Conservation (phyloP, 2,888 invertebrate species). For the Atrina japonica region DNA sequence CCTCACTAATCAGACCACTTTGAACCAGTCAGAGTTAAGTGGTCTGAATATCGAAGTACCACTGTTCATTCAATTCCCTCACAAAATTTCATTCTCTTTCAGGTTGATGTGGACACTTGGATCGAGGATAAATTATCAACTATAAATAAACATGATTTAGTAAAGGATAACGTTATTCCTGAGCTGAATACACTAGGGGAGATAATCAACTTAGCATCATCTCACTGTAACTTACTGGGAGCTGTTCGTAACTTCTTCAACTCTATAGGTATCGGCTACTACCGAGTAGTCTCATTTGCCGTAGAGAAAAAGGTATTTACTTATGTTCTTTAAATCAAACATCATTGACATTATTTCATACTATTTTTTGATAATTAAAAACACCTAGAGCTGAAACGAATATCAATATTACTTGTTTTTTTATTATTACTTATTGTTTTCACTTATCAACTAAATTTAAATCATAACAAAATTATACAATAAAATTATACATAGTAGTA, state of each 20-base stretch:
- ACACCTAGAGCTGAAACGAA: too few relatives aligned
- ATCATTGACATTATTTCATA: too few relatives aligned
- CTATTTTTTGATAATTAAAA: background rate
- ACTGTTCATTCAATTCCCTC: too few relatives aligned
- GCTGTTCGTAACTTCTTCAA: conserved; percentile 66
- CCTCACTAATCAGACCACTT: too few relatives aligned
- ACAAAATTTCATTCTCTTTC: too few relatives aligned
- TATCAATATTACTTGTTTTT: too few relatives aligned
- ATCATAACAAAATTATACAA: too few relatives aligned
- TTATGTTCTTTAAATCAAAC: background rate
- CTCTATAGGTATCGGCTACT: conserved; percentile 72
- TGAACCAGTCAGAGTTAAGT: too few relatives aligned
- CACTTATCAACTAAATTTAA: too few relatives aligned
- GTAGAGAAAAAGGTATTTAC: conserved; percentile 70
- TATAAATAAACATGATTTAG: conserved; percentile 53
- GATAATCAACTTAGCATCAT: conserved; percentile 57
- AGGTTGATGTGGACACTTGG: conserved; percentile 66
- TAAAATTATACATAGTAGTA: too few relatives aligned
- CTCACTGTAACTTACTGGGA: conserved; percentile 63
- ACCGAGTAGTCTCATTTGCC: conserved; percentile 66
- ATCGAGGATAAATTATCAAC: conserved; percentile 49
- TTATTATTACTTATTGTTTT: too few relatives aligned
- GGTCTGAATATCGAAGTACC: too few relatives aligned
- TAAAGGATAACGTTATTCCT: conserved; percentile 70
- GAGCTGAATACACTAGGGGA: conserved; percentile 61